A percentile compares a stretch with the other conserved stretches of the same genome.
phyloP scores from a whole-genome alignment of 2,113 vertebrate genomes.

The Xiphophorus maculatus region DNA sequence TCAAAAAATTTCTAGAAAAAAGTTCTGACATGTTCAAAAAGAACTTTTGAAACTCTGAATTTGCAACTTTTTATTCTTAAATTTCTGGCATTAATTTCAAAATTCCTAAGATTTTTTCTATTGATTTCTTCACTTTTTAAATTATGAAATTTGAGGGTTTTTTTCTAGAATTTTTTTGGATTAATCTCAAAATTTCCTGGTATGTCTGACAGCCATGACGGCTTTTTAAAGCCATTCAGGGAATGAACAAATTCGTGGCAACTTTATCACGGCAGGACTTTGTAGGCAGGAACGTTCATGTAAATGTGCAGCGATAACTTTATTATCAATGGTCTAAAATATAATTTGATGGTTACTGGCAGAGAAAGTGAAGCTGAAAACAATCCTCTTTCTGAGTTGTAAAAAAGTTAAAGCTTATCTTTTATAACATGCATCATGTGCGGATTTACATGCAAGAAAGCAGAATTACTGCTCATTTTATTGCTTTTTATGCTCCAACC shows the following conservation, averaged over 20 bases:
- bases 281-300: neutral
- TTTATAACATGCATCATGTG: neutral
- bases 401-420: neutral
- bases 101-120: no score
- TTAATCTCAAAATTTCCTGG: neutral
- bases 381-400: neutral
- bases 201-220: no score
- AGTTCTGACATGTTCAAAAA: no score
- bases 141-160: no score
- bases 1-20: no score
- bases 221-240: neutral
- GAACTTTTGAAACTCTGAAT: no score
- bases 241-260: constrained; percentile 1
- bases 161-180: no score
- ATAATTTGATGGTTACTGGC: neutral
- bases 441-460: neutral
- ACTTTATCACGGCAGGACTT: constrained; percentile 8
- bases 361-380: neutral
- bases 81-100: no score
- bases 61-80: no score
- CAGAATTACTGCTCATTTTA: neutral
- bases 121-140: no score
- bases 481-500: neutral
- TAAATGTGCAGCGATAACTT: neutral
- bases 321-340: neutral